Conservation (phyloP, 2,113 vertebrate species). For the Gymnogyps californianus region DNA sequence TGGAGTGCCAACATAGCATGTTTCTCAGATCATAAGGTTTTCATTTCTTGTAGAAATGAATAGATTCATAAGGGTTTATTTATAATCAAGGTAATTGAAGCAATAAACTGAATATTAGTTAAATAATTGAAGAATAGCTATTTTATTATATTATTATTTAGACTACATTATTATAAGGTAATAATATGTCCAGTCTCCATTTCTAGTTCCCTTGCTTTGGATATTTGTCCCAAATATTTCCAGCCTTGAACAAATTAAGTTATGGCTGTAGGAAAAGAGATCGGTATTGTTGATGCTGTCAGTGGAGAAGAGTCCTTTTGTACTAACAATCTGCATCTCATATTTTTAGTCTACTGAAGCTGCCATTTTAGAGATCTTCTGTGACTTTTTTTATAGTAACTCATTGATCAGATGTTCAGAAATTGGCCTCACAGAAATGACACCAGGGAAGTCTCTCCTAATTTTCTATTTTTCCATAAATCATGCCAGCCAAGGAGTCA, state of each 20-base stretch:
- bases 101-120: background rate
- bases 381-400: slow-evolving; percentile 4
- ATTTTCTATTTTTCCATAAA: slow-evolving; percentile 28
- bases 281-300: background rate
- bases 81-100: background rate
- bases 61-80: background rate
- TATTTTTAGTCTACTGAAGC: slow-evolving; percentile 4
- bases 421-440: slow-evolving; percentile 3
- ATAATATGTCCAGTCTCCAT: background rate
- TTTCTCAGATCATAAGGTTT: background rate
- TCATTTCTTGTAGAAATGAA: background rate
- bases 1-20: background rate
- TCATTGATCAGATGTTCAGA: slow-evolving; percentile 45
- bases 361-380: slow-evolving; percentile 4
- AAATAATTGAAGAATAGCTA: background rate
- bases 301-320: background rate
- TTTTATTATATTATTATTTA: background rate
- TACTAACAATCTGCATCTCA: background rate
- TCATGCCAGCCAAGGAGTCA: background rate
- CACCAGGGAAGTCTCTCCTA: background rate
- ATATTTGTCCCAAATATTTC: background rate
- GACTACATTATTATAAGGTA: background rate
- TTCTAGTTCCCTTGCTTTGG: background rate
- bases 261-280: background rate
- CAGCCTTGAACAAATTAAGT: background rate